Conservation (phyloP, 2,113 vertebrate genomes). For the Castor canadensis region DNA sequence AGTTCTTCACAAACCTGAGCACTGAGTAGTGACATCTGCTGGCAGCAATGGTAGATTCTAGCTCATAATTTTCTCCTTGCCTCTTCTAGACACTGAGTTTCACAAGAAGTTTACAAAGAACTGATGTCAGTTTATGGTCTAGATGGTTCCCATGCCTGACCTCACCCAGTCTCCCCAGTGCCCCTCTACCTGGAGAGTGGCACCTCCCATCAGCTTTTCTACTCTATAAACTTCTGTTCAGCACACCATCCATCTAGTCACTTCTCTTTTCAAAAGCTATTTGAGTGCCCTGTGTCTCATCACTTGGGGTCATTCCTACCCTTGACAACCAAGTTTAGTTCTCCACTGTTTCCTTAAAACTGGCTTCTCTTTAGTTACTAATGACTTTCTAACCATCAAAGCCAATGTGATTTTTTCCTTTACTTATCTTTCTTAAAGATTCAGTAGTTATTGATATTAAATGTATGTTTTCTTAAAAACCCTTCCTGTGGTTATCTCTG, state of each 20-base stretch:
- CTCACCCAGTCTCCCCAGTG: not conserved
- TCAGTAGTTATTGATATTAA: too few species aligned
- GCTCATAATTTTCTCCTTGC: not conserved
- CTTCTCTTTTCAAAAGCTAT: not conserved
- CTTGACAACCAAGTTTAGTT: not conserved
- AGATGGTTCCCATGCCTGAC: not conserved
- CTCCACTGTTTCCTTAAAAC: not conserved
- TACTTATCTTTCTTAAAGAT: too few species aligned
- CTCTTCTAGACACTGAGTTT: not conserved
- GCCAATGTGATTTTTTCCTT: too few species aligned
- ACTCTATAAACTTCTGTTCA: not conserved
- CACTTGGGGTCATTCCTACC: not conserved
- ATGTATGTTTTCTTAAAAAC: too few species aligned
- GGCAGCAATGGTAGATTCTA: not conserved
- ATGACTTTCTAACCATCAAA: not conserved
- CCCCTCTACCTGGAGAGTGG: not conserved
- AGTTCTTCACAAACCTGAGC: not conserved
- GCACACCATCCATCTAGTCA: not conserved
- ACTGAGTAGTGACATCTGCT: not conserved
- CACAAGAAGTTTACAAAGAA: not conserved
- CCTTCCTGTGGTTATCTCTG: too few species aligned
- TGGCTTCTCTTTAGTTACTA: not conserved
- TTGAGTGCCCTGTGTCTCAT: not conserved
- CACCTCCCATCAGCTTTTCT: not conserved
- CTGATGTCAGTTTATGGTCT: accelerated